Conservation (phyloP, 2,113 vertebrate species). For the Cyanoramphus novaezelandiae region DNA sequence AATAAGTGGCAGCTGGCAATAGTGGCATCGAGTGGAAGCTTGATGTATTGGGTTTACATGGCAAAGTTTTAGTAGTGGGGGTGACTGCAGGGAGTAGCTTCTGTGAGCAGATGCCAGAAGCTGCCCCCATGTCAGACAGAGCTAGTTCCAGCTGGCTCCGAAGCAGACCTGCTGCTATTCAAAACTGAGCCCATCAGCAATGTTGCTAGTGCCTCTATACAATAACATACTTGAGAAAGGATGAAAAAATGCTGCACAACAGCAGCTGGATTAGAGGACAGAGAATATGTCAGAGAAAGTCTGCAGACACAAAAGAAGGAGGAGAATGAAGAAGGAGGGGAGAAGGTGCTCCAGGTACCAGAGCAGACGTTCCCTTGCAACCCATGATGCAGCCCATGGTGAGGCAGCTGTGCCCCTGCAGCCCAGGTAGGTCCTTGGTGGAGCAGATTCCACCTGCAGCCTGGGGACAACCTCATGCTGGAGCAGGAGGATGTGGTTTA, state of each 20-base stretch:
- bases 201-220: neutral
- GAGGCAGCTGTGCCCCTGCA: neutral
- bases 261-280: neutral
- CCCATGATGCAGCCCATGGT: neutral
- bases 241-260: neutral
- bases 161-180: neutral
- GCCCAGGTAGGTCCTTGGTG: neutral
- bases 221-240: neutral
- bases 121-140: neutral
- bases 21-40: neutral
- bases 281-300: neutral
- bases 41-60: neutral
- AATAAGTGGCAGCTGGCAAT: neutral
- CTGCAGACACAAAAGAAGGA: neutral
- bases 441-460: neutral
- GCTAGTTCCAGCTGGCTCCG: neutral
- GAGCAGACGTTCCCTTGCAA: neutral
- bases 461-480: neutral
- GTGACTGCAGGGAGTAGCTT: neutral
- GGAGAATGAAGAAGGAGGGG: neutral
- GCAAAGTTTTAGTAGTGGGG: neutral
- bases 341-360: neutral
- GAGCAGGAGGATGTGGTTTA: neutral
- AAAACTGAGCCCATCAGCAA: neutral
- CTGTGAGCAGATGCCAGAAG: neutral